Evolutionary conservation across 2,797 vertebrate species (phyloP).

Genomic region (Anomalospiza imberbis): DNA sequence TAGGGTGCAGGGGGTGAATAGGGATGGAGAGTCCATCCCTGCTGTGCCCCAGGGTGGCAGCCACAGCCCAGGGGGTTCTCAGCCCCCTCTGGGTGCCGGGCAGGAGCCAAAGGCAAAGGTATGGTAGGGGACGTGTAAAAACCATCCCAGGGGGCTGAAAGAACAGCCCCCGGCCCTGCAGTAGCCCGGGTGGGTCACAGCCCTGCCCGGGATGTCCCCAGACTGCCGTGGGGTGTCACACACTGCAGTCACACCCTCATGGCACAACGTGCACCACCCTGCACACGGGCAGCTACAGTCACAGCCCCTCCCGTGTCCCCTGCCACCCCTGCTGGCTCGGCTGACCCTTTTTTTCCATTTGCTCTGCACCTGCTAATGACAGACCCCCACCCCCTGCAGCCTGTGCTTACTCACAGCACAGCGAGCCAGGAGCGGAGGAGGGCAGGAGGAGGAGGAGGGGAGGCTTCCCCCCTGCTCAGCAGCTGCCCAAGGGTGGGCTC

Average conservation of each 20-base stretch:
- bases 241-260: neutral
- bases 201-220: neutral
- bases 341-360: neutral
- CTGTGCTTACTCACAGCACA: neutral
- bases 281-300: accelerated
- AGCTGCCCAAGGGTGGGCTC: neutral
- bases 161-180: too few species aligned
- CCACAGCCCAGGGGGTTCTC: accelerated
- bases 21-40: neutral
- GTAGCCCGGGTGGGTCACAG: neutral
- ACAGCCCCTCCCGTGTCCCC: neutral
- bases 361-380: neutral
- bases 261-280: too few species aligned
- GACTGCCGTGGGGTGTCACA: neutral
- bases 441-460: neutral
- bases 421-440: neutral
- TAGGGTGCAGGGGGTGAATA: neutral
- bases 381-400: neutral
- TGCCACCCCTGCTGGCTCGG: neutral
- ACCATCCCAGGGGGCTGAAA: neutral
- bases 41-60: neutral
- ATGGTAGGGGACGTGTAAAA: neutral
- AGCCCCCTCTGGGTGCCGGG: neutral
- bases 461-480: neutral
- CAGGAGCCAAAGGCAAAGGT: neutral